A percentile compares a stretch with the other conserved stretches of the same genome.
Conservation (phyloP, 35 echinoderm and acorn worm genomes). For the Nesometra sesokonis region DNA sequence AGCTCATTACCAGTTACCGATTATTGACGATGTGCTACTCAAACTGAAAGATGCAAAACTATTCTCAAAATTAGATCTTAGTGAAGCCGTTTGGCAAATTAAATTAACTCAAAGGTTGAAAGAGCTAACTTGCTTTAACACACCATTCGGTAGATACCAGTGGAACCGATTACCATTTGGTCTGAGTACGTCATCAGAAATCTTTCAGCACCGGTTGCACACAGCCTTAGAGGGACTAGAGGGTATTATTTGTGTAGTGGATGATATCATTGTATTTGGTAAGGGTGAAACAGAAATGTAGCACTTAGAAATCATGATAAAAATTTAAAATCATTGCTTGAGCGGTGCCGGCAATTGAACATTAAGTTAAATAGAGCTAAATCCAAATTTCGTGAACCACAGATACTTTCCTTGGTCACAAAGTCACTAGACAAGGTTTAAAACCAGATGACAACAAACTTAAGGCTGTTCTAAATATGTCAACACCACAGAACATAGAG, state of each 20-base stretch:
- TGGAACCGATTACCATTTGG: constrained; percentile 49
- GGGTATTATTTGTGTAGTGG: constrained; percentile 18
- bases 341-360: background rate
- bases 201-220: constrained; percentile 25
- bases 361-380: constrained; percentile 13
- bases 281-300: background rate
- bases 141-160: constrained; percentile 35
- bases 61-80: constrained; percentile 20
- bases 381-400: background rate
- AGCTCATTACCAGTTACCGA: constrained; percentile 17
- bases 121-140: constrained; percentile 40
- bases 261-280: constrained; percentile 28
- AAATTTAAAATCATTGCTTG: background rate
- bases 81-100: background rate
- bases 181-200: constrained; percentile 21
- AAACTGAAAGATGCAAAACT: background rate
- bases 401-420: constrained; percentile 14
- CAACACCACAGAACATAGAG: constrained; percentile 2
- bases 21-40: constrained; percentile 20
- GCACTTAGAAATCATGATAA: constrained; percentile 12
- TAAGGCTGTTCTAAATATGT: constrained; percentile 14
- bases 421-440: background rate
- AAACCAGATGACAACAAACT: constrained; percentile 22
- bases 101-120: background rate
- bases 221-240: constrained; percentile 23